Evolutionary conservation across 2,797 vertebrate genomes (phyloP).

Genomic region (Gephyroberyx darwinii): DNA sequence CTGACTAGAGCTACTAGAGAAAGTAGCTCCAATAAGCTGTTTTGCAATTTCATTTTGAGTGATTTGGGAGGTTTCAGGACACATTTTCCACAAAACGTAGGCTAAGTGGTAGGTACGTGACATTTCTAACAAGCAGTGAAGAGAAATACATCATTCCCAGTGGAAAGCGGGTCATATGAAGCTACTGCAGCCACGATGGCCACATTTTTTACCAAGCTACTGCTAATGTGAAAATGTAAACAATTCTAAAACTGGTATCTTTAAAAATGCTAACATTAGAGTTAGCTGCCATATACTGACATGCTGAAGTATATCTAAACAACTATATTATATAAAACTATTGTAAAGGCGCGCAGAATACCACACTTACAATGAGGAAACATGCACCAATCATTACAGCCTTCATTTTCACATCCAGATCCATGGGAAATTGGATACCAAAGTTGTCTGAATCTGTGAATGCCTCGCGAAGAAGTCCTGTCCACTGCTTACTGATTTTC

Average conservation of each 20-base stretch:
- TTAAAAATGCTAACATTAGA: neutral
- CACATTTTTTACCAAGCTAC: neutral
- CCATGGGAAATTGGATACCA: slow-evolving; percentile 93
- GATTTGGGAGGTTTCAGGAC: slow-evolving; percentile 34
- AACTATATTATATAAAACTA: too few species aligned
- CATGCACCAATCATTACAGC: slow-evolving; percentile 95
- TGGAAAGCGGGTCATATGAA: slow-evolving; percentile 44
- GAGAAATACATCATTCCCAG: slow-evolving; percentile 12
- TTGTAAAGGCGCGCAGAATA: neutral
- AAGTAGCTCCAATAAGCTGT: slow-evolving; percentile 29
- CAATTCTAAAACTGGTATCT: neutral
- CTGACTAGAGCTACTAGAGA: neutral
- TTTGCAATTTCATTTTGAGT: slow-evolving; percentile 31
- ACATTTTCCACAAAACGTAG: slow-evolving; percentile 46
- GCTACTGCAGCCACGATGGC: neutral
- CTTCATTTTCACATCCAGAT: slow-evolving; percentile 95
- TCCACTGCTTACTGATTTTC: slow-evolving; percentile 98
- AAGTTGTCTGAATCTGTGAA: slow-evolving; percentile 97
- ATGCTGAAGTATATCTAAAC: neutral
- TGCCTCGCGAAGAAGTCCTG: slow-evolving; percentile 90
- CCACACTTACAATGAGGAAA: slow-evolving; percentile 93
- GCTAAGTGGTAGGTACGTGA: slow-evolving; percentile 29
- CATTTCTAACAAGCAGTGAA: slow-evolving; percentile 17
- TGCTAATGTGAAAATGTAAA: neutral
- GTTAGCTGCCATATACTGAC: neutral